phyloP scores from a whole-genome alignment of 2,888 invertebrate genomes.

The Argynnis bischoffii region DNA sequence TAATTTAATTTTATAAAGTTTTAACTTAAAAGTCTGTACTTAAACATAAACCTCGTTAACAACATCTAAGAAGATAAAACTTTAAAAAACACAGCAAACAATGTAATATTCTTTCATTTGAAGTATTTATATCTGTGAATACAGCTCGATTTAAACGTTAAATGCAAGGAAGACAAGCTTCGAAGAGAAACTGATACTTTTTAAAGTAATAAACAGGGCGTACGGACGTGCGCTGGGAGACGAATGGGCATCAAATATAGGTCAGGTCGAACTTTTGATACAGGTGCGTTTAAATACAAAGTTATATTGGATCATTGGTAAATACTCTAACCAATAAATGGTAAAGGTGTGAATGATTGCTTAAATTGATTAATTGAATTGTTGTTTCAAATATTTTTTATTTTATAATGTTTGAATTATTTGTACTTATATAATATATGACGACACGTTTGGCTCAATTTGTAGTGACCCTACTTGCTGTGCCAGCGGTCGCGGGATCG shows the following conservation, averaged over 20 bases:
- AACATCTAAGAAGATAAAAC: not conserved
- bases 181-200: constrained; percentile 27
- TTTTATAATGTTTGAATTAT: no score
- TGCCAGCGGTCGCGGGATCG: no score
- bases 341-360: constrained; percentile 8
- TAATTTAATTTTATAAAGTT: no score
- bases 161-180: constrained; percentile 10
- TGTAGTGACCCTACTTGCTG: no score
- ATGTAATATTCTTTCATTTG: not conserved
- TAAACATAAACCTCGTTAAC: no score
- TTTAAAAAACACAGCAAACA: not conserved
- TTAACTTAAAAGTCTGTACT: no score
- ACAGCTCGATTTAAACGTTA: constrained; percentile 8
- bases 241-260: constrained; percentile 20
- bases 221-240: constrained; percentile 16
- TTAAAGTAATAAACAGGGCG: constrained; percentile 26
- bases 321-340: constrained; percentile 18
- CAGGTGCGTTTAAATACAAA: constrained; percentile 11
- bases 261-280: constrained; percentile 22
- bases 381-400: constrained; percentile 3
- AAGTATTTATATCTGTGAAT: not conserved
- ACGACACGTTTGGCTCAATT: no score
- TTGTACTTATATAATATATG: no score
- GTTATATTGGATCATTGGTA: constrained; percentile 17
- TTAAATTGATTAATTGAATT: constrained; percentile 1